A percentile compares a stretch with the other conserved stretches of the same genome.
phyloP scores from a whole-genome alignment of 92 coral and sea anemone genomes.

The Siderastrea radians region DNA sequence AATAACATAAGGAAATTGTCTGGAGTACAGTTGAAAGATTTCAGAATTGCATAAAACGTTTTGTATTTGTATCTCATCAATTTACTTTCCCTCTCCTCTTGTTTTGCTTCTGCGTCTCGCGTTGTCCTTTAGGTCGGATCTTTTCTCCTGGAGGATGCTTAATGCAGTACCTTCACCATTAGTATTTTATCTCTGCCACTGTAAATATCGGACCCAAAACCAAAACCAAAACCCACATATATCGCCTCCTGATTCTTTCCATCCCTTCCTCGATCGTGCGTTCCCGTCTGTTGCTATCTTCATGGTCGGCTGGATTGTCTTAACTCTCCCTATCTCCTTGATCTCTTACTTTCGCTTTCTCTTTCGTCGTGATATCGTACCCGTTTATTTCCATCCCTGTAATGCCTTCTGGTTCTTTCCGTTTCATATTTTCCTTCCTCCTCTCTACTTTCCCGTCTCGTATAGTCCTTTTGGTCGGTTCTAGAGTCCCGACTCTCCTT shows the following conservation, averaged over 20 bases:
- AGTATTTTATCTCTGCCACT: no score
- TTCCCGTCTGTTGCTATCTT: background rate
- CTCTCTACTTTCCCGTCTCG: slow-evolving; percentile 33
- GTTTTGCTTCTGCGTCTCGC: no score
- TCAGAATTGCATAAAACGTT: no score
- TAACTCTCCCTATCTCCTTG: slow-evolving; percentile 6
- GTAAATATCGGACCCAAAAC: no score
- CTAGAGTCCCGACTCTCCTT: slow-evolving; percentile 5
- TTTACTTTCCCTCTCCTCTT: no score
- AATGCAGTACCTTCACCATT: no score
- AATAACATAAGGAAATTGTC: no score
- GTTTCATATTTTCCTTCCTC: slow-evolving; percentile 14
- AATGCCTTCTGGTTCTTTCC: slow-evolving; percentile 23
- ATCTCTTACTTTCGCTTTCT: slow-evolving; percentile 18
- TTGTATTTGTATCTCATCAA: no score
- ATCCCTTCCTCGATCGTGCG: background rate
- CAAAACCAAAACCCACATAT: no score
- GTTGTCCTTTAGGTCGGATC: no score
- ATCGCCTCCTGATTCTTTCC: background rate
- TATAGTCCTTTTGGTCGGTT: slow-evolving; percentile 28
- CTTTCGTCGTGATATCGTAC: slow-evolving; percentile 25
- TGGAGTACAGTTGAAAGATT: no score
- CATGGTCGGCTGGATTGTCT: background rate
- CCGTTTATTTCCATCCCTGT: slow-evolving; percentile 41
- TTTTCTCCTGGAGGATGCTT: no score